Evolutionary conservation across 2,113 vertebrate genomes (phyloP).

Genomic region (Phaethornis superciliosus): DNA sequence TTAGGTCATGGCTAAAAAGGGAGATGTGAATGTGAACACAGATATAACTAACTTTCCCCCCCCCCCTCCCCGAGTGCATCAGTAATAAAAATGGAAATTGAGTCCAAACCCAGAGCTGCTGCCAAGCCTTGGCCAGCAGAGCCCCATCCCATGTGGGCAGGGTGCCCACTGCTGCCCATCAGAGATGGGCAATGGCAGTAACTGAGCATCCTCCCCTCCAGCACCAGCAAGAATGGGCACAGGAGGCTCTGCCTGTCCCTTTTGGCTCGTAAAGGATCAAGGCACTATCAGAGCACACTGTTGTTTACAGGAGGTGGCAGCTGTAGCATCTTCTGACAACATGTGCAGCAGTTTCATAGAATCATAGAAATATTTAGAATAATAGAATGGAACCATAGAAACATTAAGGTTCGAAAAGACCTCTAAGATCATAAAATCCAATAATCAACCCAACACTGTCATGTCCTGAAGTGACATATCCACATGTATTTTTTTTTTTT

Average conservation of each 20-base stretch:
- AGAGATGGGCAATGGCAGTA: fast-evolving
- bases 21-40: not conserved
- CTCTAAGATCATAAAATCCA: not conserved
- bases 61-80: not conserved
- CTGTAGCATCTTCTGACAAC: not conserved
- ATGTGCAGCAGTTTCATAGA: not conserved
- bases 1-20: not conserved
- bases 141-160: not conserved
- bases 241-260: fast-evolving
- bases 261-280: not conserved
- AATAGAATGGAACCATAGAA: no score
- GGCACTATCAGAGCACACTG: not conserved
- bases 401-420: not conserved
- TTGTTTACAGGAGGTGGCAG: not conserved
- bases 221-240: not conserved
- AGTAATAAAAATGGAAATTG: constrained; percentile 53
- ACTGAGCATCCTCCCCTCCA: not conserved
- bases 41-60: not conserved
- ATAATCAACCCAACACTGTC: not conserved
- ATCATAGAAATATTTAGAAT: not conserved
- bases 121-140: not conserved
- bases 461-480: not conserved
- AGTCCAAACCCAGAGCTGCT: not conserved
- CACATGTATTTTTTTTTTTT: no score
- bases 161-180: fast-evolving